Base-by-base conservation (phyloP, 1,140 invertebrate genomes). In the Bombus soroeensis region DNA sequence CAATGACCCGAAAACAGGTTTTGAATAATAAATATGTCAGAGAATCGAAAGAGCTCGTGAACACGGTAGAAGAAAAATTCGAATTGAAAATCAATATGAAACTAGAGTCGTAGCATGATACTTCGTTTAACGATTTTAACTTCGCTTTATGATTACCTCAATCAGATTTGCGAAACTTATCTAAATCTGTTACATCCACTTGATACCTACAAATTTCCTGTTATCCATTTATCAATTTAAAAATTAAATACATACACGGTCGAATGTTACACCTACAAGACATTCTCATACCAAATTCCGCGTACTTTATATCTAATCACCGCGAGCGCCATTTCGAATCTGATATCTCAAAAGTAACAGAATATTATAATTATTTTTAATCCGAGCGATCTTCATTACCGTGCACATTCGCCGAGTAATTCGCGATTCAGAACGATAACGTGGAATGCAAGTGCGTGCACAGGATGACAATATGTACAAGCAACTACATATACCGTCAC, bases 371-470 rank as follows among this genome's bases (percentile, higher is more conserved):
- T 75, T 68, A 83, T 28, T 43, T 70, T 39, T 43, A 28, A 76
- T 53, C 41, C 34, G 18, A n/a, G 39, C n/a, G 8, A 74, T 66
- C 72, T 53, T 37, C 71, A 10, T 82, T 73, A 39, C 3, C 1
- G 47, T 34, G 72, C 39, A 39, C 59, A 53, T 53, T 75, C 22
- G 43, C 80, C 47, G 72, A 25, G 15, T n/a, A 43, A 32, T n/a
- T 25, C 59, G n/a, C 43, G 70, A 82, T 82, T 64, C 41, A n/a
- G n/a, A 22, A n/a, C 62, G 75, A 83, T 78, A 85, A 53, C 39
- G 41, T 64, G 43, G 72, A 83, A 85, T 75, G 34, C 32, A 37
- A 37, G 75, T 88, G 59, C 53, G 66, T 73, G 68, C 32, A 64
- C 53, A 57, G 79, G 83, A 89, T 86, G 64, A 57, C 74, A 80